phyloP scores from a whole-genome alignment of 2,888 invertebrate genomes.

The Muscina levida region DNA sequence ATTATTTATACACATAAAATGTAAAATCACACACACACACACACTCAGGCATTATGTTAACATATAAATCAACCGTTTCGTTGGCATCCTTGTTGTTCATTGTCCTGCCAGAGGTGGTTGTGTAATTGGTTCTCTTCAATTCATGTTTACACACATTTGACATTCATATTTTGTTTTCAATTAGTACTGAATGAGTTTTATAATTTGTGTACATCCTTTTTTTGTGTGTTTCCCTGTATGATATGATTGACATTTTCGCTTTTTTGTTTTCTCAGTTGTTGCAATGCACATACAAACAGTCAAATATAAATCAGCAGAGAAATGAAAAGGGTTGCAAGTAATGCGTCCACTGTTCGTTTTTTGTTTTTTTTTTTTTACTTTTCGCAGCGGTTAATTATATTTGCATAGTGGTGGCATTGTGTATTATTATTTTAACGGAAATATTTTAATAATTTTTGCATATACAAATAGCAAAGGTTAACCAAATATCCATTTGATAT shows the following conservation, averaged over 20 bases:
- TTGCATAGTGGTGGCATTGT: constrained; percentile 49
- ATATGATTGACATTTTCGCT: constrained; percentile 63
- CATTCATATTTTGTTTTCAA: constrained; percentile 63
- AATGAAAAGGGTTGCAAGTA: constrained; percentile 55
- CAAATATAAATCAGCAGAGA: no score
- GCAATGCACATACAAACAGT: constrained; percentile 41
- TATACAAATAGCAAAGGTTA: constrained; percentile 49
- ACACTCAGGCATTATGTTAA: no score
- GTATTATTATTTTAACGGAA: constrained; percentile 45
- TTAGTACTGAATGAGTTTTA: constrained; percentile 46
- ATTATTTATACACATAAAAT: no score
- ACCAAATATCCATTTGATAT: background rate
- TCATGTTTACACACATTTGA: constrained; percentile 58
- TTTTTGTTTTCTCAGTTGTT: constrained; percentile 63
- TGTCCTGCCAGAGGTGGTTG: constrained; percentile 52
- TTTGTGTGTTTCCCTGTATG: constrained; percentile 5
- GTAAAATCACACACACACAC: no score
- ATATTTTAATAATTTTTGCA: constrained; percentile 47
- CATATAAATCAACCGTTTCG: no score
- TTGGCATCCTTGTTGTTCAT: no score
- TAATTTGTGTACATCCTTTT: background rate
- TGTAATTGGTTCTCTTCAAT: constrained; percentile 61
- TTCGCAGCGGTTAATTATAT: constrained; percentile 51
- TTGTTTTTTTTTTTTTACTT: background rate
- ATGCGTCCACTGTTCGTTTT: no score